phyloP scores from a whole-genome alignment of 2,888 invertebrate genomes.

The Euplexia lucipara region DNA sequence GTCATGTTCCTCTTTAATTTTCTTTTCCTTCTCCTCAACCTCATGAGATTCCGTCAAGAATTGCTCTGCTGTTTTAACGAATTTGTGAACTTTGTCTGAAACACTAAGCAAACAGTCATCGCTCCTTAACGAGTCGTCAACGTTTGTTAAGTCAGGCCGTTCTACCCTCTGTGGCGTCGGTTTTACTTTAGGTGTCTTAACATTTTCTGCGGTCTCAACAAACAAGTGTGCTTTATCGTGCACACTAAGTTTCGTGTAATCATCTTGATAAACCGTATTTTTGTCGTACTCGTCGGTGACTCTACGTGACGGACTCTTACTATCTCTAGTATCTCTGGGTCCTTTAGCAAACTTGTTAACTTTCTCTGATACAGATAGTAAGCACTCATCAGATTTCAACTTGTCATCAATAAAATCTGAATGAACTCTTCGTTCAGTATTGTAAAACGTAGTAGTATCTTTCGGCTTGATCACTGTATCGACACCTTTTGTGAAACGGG shows the following conservation, averaged over 20 bases:
- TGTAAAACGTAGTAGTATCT: constrained; percentile 76
- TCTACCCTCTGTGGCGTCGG: constrained; percentile 79
- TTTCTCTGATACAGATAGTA: constrained; percentile 93
- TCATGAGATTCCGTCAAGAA: constrained; percentile 81
- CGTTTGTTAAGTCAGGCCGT: constrained; percentile 89
- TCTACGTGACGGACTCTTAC: constrained; percentile 81
- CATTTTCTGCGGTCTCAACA: constrained; percentile 91
- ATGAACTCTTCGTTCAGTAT: constrained; percentile 82
- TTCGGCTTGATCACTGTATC: constrained; percentile 78
- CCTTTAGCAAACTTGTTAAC: constrained; percentile 92
- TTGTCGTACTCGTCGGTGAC: constrained; percentile 89
- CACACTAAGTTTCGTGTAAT: constrained; percentile 90
- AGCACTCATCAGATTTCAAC: constrained; percentile 91
- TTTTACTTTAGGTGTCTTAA: constrained; percentile 84
- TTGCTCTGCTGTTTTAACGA: constrained; percentile 92
- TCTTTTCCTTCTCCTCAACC: constrained; percentile 81
- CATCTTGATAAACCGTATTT: constrained; percentile 87
- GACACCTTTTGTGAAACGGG: constrained; percentile 85
- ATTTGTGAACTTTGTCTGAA: constrained; percentile 92
- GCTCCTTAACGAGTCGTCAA: constrained; percentile 90
- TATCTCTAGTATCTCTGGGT: constrained; percentile 79
- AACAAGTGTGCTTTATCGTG: constrained; percentile 93
- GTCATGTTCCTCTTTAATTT: constrained; percentile 85
- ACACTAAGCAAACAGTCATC: constrained; percentile 92
- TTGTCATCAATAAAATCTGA: constrained; percentile 89